phyloP scores from a whole-genome alignment of 1,140 invertebrate species.

The Adelges cooleyi region DNA sequence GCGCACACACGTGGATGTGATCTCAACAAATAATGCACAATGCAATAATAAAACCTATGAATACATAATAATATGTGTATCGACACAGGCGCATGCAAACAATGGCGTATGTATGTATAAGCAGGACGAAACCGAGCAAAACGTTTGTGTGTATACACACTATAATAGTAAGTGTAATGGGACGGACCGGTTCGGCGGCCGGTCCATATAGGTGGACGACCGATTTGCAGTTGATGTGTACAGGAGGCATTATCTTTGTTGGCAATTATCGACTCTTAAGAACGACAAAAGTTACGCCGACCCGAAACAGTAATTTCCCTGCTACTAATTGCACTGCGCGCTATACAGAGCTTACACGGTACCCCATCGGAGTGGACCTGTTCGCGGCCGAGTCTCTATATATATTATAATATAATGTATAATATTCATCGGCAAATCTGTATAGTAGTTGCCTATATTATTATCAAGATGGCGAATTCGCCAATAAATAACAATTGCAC shows the following conservation, averaged over 20 bases:
- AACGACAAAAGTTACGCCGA: no score
- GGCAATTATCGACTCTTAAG: no score
- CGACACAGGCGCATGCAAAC: slow-evolving; percentile 14
- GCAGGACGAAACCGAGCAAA: slow-evolving; percentile 5
- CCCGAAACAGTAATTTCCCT: no score
- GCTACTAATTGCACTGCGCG: no score
- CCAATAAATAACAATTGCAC: not conserved
- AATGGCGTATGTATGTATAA: not conserved
- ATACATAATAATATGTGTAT: slow-evolving; percentile 9
- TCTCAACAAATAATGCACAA: slow-evolving; percentile 19
- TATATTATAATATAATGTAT: not conserved
- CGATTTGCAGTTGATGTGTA: not conserved
- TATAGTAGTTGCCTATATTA: not conserved
- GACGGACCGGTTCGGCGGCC: slow-evolving; percentile 1
- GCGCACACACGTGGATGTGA: not conserved
- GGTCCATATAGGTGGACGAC: not conserved
- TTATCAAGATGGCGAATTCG: not conserved
- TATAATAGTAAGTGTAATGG: no score
- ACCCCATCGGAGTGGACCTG: no score
- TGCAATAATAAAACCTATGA: slow-evolving; percentile 21
- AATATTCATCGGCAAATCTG: not conserved
- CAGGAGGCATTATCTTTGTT: no score
- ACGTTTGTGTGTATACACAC: not conserved
- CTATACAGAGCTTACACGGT: no score
- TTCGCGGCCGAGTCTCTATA: no score